phyloP scores from a whole-genome alignment of 1,140 invertebrate genomes.

The Amphibalanus amphitrite region DNA sequence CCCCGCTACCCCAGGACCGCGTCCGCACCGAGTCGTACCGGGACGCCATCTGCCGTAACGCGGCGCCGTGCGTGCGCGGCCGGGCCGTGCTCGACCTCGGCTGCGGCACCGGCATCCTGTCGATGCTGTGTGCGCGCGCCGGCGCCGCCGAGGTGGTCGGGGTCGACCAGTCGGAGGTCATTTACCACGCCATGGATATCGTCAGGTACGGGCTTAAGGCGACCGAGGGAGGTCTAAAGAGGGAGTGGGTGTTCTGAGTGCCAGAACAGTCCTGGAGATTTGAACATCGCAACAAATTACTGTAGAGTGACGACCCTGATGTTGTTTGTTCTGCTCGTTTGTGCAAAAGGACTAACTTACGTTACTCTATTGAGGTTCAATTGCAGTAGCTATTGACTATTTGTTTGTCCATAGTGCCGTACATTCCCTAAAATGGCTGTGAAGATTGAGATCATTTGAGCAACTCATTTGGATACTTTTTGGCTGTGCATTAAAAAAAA shows the following conservation, averaged over 20 bases:
- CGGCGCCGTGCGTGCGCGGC: conserved; percentile 24
- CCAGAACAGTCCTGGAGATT: too few species aligned
- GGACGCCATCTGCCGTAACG: conserved; percentile 75
- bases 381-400: too few species aligned
- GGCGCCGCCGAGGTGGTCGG: conserved; percentile 85
- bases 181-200: conserved; percentile 31
- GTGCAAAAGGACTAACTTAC: too few species aligned
- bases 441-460: too few species aligned
- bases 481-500: too few species aligned
- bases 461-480: too few species aligned
- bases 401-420: too few species aligned
- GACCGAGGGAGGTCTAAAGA: conserved; percentile 85
- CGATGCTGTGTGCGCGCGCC: conserved; percentile 87
- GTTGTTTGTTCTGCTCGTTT: too few species aligned
- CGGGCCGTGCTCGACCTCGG: conserved; percentile 90
- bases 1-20: conserved; percentile 36
- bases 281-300: too few species aligned
- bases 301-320: too few species aligned
- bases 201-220: conserved; percentile 68
- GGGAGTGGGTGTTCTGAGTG: conserved; percentile 59
- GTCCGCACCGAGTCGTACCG: conserved; percentile 83
- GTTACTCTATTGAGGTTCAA: too few species aligned
- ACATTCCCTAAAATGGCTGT: too few species aligned
- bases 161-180: conserved; percentile 77
- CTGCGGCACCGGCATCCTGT: conserved; percentile 89